phyloP scores from a whole-genome alignment of 2,888 invertebrate genomes.

The Ceraclea dissimilis region DNA sequence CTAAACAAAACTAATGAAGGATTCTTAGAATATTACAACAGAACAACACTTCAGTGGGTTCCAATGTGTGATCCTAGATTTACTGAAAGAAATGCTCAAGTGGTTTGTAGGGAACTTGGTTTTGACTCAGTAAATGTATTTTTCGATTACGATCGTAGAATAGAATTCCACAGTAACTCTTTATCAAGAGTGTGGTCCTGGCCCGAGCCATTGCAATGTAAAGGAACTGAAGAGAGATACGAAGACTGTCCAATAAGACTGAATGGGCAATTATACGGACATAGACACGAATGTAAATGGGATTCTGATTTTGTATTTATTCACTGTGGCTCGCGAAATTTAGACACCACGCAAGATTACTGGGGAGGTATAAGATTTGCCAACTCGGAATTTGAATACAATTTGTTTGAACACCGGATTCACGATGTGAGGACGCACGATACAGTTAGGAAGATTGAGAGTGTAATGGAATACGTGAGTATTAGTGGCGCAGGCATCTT shows the following conservation, averaged over 20 bases:
- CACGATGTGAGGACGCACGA: constrained; percentile 77
- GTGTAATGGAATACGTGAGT: constrained; percentile 70
- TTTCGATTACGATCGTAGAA: constrained; percentile 75
- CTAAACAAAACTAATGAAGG: constrained; percentile 61
- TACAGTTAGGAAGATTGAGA: constrained; percentile 60
- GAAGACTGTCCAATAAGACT: constrained; percentile 82
- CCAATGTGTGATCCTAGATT: constrained; percentile 94
- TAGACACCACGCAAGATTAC: constrained; percentile 59
- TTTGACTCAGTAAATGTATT: constrained; percentile 83
- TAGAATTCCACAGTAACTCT: constrained; percentile 85
- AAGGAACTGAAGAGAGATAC: constrained; percentile 65
- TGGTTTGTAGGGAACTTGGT: constrained; percentile 90
- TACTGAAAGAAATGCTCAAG: constrained; percentile 93
- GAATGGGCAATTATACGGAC: constrained; percentile 84
- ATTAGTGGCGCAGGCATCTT: constrained; percentile 91
- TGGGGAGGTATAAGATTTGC: constrained; percentile 98
- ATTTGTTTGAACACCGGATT: constrained; percentile 70
- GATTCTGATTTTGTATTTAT: constrained; percentile 89
- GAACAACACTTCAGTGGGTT: constrained; percentile 92
- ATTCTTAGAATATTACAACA: constrained; percentile 91
- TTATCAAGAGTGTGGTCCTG: constrained; percentile 85
- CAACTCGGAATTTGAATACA: constrained; percentile 82
- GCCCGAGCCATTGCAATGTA: constrained; percentile 87
- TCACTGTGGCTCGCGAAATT: constrained; percentile 72
- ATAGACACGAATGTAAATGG: constrained; percentile 80